phyloP scores from a whole-genome alignment of 2,888 invertebrate genomes.

The Lepidonotus clava region DNA sequence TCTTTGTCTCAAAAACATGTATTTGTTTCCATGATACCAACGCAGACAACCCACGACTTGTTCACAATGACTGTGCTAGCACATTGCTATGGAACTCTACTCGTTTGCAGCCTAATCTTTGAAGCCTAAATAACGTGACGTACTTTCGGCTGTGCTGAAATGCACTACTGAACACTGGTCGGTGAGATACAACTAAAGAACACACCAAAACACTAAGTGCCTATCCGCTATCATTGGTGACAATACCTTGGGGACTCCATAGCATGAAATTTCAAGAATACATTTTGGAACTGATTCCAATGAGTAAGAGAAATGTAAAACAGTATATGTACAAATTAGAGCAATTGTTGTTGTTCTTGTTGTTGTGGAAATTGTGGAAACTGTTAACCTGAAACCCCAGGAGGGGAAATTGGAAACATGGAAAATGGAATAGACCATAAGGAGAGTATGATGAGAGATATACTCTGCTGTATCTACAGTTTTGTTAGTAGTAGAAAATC shows the following conservation, averaged over 20 bases:
- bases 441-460: neutral
- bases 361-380: neutral
- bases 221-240: constrained; percentile 29
- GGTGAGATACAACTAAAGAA: constrained; percentile 45
- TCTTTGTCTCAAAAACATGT: too few species aligned
- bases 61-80: constrained; percentile 38
- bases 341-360: neutral
- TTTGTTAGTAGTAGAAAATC: constrained; percentile 3
- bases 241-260: constrained; percentile 34
- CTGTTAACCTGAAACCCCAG: constrained; percentile 22
- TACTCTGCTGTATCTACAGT: neutral
- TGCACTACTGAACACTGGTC: constrained; percentile 32
- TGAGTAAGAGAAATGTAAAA: constrained; percentile 48
- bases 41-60: constrained; percentile 41
- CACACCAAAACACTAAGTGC: constrained; percentile 49
- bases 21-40: too few species aligned
- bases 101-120: constrained; percentile 38
- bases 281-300: constrained; percentile 37
- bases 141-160: constrained; percentile 49
- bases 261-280: constrained; percentile 44
- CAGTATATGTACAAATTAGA: constrained; percentile 24
- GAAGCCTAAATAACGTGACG: constrained; percentile 49
- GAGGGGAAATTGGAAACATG: constrained; percentile 29
- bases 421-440: neutral
- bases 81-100: constrained; percentile 33